phyloP scores from a whole-genome alignment of 2,888 invertebrate genomes.

The Tromatobia lineatoria region DNA sequence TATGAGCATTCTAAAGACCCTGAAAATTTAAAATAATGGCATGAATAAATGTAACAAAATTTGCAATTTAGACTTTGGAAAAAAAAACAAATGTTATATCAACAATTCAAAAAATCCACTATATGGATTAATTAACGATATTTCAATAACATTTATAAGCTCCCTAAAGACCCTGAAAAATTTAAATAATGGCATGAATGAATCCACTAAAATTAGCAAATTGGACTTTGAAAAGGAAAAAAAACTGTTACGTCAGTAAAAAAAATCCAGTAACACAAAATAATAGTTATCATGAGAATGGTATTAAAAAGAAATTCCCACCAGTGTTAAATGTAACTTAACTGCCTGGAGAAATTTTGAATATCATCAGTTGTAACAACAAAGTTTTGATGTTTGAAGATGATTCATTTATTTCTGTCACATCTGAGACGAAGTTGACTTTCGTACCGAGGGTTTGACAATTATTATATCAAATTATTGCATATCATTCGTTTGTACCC shows the following conservation, averaged over 20 bases:
- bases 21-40: not conserved
- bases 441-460: not conserved
- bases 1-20: not conserved
- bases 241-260: not conserved
- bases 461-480: constrained; percentile 5
- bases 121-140: no score
- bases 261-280: not conserved
- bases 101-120: no score
- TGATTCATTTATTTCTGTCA: not conserved
- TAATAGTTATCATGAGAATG: not conserved
- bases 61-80: not conserved
- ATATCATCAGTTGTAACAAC: not conserved
- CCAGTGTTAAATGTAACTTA: not conserved
- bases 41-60: not conserved
- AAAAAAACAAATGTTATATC: not conserved
- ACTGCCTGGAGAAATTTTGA: not conserved
- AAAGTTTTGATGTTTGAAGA: not conserved
- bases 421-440: not conserved
- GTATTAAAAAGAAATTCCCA: not conserved
- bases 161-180: no score
- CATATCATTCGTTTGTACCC: not conserved
- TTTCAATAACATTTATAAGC: no score
- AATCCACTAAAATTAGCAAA: no score
- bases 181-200: not conserved
- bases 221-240: not conserved